Evolutionary conservation across 2,797 vertebrate genomes (phyloP).

Genomic region (Bovichtus diacanthus): DNA sequence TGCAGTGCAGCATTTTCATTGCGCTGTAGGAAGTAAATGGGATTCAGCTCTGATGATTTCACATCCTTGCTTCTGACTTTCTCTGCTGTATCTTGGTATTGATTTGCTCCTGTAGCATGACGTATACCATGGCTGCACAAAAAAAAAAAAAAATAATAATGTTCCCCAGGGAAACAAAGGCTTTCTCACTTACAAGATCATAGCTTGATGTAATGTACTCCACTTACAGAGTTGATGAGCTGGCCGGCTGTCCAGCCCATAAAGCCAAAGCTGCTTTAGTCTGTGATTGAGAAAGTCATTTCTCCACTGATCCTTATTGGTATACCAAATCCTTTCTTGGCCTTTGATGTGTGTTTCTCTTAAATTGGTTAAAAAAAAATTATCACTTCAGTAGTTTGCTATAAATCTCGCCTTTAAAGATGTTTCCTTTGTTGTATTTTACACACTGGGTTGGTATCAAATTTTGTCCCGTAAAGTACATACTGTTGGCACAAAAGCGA

Average conservation of each 20-base stretch:
- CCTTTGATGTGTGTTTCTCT: constrained; percentile 17
- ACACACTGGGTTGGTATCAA: constrained; percentile 1
- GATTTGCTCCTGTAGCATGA: constrained; percentile 63
- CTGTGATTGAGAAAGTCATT: constrained; percentile 23
- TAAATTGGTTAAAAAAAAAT: constrained; percentile 12
- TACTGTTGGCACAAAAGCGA: neutral
- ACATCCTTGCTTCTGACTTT: constrained; percentile 31
- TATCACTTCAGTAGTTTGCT: constrained; percentile 2
- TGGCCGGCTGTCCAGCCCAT: constrained; percentile 19
- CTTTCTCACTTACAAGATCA: constrained; percentile 51
- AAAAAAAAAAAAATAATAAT: constrained; percentile 43
- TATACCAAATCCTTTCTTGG: constrained; percentile 30
- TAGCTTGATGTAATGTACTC: constrained; percentile 54
- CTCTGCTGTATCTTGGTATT: constrained; percentile 48
- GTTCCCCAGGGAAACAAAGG: constrained; percentile 48
- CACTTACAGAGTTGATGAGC: constrained; percentile 54
- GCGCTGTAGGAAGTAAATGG: constrained; percentile 19
- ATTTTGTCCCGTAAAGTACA: constrained; percentile 13
- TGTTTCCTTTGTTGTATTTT: constrained; percentile 8
- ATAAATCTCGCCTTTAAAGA: constrained; percentile 2
- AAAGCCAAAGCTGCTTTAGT: constrained; percentile 46
- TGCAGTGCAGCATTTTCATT: constrained; percentile 9
- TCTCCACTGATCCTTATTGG: constrained; percentile 21
- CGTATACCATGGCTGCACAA: constrained; percentile 47
- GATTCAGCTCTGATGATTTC: constrained; percentile 38